phyloP scores from a whole-genome alignment of 2,113 vertebrate genomes.

The Apaloderma vittatum region DNA sequence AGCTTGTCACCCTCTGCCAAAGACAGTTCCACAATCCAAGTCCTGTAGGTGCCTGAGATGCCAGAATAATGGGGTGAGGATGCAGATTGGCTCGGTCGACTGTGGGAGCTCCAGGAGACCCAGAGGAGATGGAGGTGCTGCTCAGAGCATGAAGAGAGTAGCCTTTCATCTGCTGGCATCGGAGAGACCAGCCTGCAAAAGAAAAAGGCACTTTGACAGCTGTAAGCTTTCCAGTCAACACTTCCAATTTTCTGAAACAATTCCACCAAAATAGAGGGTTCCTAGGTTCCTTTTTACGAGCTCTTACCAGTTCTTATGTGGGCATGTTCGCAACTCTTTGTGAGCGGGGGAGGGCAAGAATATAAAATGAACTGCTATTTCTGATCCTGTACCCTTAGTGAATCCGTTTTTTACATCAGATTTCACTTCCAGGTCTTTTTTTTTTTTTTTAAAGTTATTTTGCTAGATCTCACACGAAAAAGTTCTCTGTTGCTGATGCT shows the following conservation, averaged over 20 bases:
- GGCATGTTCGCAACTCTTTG: background rate
- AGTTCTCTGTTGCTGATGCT: background rate
- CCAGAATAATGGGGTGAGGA: background rate
- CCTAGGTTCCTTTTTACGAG: background rate
- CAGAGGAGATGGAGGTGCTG: background rate
- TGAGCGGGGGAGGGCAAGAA: background rate
- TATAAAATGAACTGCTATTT: background rate
- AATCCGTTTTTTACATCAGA: background rate
- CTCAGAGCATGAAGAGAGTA: background rate
- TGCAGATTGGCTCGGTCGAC: accelerated
- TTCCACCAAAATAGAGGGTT: background rate
- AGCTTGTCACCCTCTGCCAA: background rate
- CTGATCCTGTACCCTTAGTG: background rate
- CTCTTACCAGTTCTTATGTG: background rate
- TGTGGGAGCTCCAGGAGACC: background rate
- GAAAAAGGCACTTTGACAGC: background rate
- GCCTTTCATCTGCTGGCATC: background rate
- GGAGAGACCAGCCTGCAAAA: background rate
- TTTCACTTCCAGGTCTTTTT: background rate
- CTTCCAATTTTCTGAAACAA: slow-evolving; percentile 4
- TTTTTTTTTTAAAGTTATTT: background rate
- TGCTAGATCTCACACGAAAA: background rate
- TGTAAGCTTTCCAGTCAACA: background rate
- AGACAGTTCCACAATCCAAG: background rate
- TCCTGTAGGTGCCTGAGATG: background rate